Evolutionary conservation across 2,113 vertebrate species (phyloP).

Genomic region (Euleptes europaea): DNA sequence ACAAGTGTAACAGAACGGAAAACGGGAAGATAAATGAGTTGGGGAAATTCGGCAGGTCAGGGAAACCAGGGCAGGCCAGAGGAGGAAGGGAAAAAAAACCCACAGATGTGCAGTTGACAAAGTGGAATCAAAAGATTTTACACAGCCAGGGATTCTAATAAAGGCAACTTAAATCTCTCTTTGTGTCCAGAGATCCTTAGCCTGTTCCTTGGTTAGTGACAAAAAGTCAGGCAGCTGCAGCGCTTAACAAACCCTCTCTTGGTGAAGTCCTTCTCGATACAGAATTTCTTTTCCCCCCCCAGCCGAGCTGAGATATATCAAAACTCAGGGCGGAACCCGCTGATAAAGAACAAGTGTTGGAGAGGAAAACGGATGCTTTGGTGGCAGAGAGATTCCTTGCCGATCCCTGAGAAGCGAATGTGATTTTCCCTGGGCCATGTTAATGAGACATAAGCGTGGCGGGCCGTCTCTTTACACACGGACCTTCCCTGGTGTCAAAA

Average conservation of each 20-base stretch:
- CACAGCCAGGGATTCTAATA: slow-evolving; percentile 29
- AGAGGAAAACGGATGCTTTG: slow-evolving; percentile 3
- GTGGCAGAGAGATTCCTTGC: not conserved
- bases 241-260: not conserved
- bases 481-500: not conserved
- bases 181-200: not conserved
- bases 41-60: slow-evolving; percentile 32
- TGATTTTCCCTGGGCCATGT: not conserved
- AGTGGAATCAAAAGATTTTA: slow-evolving; percentile 32
- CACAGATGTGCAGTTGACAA: not conserved
- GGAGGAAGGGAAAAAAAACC: not conserved
- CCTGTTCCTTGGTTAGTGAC: slow-evolving; percentile 1
- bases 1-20: slow-evolving; percentile 31
- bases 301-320: slow-evolving; percentile 5
- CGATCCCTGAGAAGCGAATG: not conserved
- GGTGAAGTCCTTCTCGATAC: not conserved
- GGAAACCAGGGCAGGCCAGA: slow-evolving; percentile 14
- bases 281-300: slow-evolving; percentile 5
- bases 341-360: slow-evolving; percentile 3
- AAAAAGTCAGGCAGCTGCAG: not conserved
- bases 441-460: not conserved
- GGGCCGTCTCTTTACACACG: not conserved
- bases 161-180: not conserved
- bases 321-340: not conserved
- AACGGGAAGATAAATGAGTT: slow-evolving; percentile 31